Evolutionary conservation across 2,888 invertebrate genomes (phyloP), one percentile per base, ranked within the genome.

Genomic region (Pristionchus entomophagus): DNA sequence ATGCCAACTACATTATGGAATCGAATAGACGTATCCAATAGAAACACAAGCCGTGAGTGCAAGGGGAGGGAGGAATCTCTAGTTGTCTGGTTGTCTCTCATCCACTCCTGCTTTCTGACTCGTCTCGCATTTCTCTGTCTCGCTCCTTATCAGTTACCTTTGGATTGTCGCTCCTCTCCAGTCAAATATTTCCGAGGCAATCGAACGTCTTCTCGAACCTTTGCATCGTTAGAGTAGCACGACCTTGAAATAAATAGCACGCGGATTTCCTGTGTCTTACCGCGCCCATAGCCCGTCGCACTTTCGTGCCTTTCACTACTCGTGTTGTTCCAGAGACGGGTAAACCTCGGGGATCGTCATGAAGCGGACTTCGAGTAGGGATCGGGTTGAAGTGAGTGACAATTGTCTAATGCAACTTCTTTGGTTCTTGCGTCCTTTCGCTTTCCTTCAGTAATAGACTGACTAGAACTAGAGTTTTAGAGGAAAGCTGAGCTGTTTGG

Each of bases 61-160:
- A 29, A 77, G 49, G 78, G 78, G 29, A 41, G 51, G 51, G 51
- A 41, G 51, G 29, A 59, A 22, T 29, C 82, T 59, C 82, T 59
- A 59, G 53, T 59, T 29, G 51, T 80, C 78, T 80, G 51, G 26
- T 80, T 22, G 82, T 59, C 82, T 82, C 38, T 82, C 29, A 26
- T 81, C 59, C 51, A 53, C 82, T 38, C 26, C 29, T 51, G 19
- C 59, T 82, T 14, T 38, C 59, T 82, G 35, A 59, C 56, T 82
- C 82, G n/a, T 59, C 82, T 82, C 82, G n/a, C 53, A 56, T 82
- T 59, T 59, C 45, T 59, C 56, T 82, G 82, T 82, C 78, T 49
- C 41, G 78, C 78, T 14, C 45, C 51, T 51, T 80, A 80, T 80
- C 78, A 51, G 51, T 8, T 51, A 51, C 78, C 49, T 80, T 19